These are phyloP conservation scores for Chironomus striatipennis DNA, from an alignment of 1,140 invertebrate genomes.

Conservation along the genomic window DNA sequence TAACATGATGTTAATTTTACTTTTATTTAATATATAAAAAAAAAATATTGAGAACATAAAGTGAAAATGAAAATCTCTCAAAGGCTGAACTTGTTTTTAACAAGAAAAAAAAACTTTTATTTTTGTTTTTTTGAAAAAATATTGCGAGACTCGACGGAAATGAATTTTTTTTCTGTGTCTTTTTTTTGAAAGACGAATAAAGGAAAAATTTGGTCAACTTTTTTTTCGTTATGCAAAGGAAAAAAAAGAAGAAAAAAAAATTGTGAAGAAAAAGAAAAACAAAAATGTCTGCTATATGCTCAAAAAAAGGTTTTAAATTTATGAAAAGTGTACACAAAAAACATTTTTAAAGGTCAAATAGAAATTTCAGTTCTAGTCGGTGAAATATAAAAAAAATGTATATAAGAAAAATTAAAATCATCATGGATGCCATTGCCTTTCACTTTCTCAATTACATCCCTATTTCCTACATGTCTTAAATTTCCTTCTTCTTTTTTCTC, in stretches of 20 bases:
- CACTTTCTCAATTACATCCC: too few species aligned
- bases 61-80: background rate
- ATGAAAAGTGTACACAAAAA: background rate
- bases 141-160: background rate
- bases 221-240: background rate
- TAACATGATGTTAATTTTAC: too few species aligned
- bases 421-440: background rate
- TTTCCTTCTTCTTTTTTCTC: too few species aligned
- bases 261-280: slow-evolving; percentile 16
- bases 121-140: too few species aligned
- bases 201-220: slow-evolving; percentile 4
- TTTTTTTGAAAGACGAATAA: slow-evolving; percentile 18
- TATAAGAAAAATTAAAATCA: background rate
- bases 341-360: background rate
- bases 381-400: too few species aligned
- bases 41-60: background rate
- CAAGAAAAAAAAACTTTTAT: background rate
- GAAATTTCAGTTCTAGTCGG: background rate
- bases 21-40: too few species aligned
- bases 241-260: background rate
- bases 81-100: background rate
- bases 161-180: background rate
- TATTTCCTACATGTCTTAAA: too few species aligned
- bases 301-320: background rate
- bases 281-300: background rate